Base-by-base conservation (phyloP, 2,797 vertebrate species). In the Craterocephalus amniculus region DNA sequence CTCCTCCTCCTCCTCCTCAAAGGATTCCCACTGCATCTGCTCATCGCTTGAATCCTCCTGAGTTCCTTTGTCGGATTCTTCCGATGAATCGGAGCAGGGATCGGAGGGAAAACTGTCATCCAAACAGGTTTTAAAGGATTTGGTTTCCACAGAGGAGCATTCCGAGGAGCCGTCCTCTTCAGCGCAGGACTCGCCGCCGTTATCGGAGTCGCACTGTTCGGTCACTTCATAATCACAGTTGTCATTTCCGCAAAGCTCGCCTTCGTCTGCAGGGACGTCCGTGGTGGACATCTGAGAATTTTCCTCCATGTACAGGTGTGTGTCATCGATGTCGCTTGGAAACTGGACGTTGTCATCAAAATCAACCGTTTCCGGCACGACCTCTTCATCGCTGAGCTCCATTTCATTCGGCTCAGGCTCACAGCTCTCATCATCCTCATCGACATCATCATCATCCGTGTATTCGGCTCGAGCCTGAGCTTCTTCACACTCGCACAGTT, bases 151-250 rank as follows among this genome's bases (percentile, higher is more conserved):
- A n/a, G 90, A 92, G 1, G 91, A 93, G 74, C 86, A 89, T 12
- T 91, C 88, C 2, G 91, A 93, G 9, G 74, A 76, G 6, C 64
- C 20, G 0, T 93, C 92, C 56, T 92, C 92, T 73, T 92, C 92
- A 0, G 38, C 3, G 58, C 63, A 79, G 60, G 76, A 78, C 65
- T 74, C 78, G 1, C 63, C 73, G 20, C 55, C 27, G 36, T 65
- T 67, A 13, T 67, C 78, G 1, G 69, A 80, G 35, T 65, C 16
- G 13, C 32, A 55, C 29, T 56, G 63, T 49, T 88, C 63, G 45
- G 20, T 54, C 24, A 58, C 8, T 38, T 88, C 80, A 36, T 35
- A 54, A 22, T 87, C 77, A 16, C 24, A 51, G 22, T 74, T 56
- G 1, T 70, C 45, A 2, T 26, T 58, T 52, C 24, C 63, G 58